These are phyloP conservation scores for Leptodon cayanensis DNA, from an alignment of 2,797 vertebrate species.

Conservation along the genomic window DNA sequence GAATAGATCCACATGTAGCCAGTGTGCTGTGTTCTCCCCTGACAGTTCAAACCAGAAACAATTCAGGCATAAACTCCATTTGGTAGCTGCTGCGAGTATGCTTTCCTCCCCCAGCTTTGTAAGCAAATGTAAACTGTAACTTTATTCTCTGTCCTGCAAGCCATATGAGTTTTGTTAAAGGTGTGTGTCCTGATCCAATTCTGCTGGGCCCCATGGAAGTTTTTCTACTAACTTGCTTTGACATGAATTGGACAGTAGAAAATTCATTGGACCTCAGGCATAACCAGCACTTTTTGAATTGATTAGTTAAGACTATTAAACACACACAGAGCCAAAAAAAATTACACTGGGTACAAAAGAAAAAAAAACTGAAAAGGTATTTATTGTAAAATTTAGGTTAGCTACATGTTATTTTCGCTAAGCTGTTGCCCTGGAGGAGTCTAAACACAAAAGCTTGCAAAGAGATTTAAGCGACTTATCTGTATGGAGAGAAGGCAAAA, in stretches of 20 bases:
- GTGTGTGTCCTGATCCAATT: neutral
- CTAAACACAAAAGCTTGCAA: neutral
- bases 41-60: neutral
- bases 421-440: neutral
- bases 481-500: neutral
- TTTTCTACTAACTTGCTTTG: neutral
- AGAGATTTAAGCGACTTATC: neutral
- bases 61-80: neutral
- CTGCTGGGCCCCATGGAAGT: neutral
- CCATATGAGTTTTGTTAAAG: neutral
- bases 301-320: neutral
- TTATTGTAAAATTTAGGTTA: neutral
- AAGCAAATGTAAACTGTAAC: neutral
- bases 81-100: neutral
- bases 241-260: neutral
- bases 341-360: neutral
- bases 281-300: neutral
- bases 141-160: neutral
- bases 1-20: neutral
- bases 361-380: neutral
- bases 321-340: neutral
- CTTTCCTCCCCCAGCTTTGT: neutral
- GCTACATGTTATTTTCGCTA: neutral
- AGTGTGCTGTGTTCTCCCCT: neutral
- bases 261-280: neutral